Base-by-base conservation (phyloP, 2,113 vertebrate genomes). In the Dendrocopos noguchii region DNA sequence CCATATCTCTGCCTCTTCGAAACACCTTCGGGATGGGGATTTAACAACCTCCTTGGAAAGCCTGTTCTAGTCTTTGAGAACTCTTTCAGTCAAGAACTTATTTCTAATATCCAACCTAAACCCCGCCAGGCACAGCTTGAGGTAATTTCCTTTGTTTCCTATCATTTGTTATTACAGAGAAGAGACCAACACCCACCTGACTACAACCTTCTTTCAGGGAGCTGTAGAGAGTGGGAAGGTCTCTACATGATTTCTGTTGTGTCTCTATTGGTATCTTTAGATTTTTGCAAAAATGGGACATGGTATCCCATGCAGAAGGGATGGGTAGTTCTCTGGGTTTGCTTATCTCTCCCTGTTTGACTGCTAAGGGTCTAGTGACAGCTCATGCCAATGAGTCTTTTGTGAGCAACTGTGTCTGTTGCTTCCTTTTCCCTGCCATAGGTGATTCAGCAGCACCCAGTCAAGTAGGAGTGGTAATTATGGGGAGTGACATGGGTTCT, bases 361-460 rank as follows among this genome's bases (percentile, higher is more conserved):
- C 68, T 61, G 65, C 36, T 55, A 27, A 79, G 63, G 28, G 47
- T 84, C n/a, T 24, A 7, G 71, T 0, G 0, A 52, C 61, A 84
- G 36, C 53, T 79, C 18, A 3, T 24, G 25, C 27, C 0, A 0
- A 14, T 0, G 7, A 60, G 24, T 60, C 42, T 36, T 88, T 50
- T 4, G 7, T 53, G 79, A 64, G 36, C 15, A 64, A 2, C 21
- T 16, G 14, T 66, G 31, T 13, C 47, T 64, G 28, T 13, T 27
- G 36, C 46, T 89, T 52, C 71, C 56, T 36, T 56, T 56, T 78
- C 28, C 28, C 28, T 0, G 0, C 20, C 4, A 4, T 0, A 0
- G 42, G n/a, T 52, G 70, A 27, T 34, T 90, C 42, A 74, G 77
- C 68, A 60, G 53, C 31, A 60, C 4, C 12, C 31, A 21, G 16